phyloP scores from a whole-genome alignment of 2,113 vertebrate species.

The Sinocyclocheilus anophthalmus region DNA sequence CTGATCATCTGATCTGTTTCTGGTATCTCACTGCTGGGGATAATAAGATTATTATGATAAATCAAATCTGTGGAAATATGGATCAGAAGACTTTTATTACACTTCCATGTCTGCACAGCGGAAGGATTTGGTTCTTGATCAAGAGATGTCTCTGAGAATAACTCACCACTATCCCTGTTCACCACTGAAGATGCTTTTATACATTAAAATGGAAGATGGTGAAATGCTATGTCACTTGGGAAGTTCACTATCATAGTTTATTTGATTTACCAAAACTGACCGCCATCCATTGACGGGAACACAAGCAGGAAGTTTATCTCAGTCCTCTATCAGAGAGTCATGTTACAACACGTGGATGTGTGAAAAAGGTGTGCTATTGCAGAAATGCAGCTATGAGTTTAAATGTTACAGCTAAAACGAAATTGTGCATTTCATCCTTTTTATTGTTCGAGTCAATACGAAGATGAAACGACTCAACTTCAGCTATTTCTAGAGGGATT shows the following conservation, averaged over 20 bases:
- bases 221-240: neutral
- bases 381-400: neutral
- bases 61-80: neutral
- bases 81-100: neutral
- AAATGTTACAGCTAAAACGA: neutral
- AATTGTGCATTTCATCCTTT: neutral
- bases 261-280: neutral
- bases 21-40: neutral
- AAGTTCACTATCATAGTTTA: neutral
- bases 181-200: neutral
- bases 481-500: too few species aligned
- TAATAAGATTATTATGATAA: slow-evolving; percentile 44
- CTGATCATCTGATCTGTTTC: neutral
- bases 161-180: too few species aligned
- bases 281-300: neutral
- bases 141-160: neutral
- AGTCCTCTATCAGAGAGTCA: neutral
- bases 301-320: neutral
- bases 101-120: neutral
- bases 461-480: neutral
- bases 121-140: neutral
- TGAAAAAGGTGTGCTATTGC: neutral
- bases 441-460: neutral
- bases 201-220: neutral
- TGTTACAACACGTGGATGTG: neutral